Evolutionary conservation across 2,113 vertebrate species (phyloP), one percentile per base, ranked within the genome.

Genomic region (Corythornis vintsioides): DNA sequence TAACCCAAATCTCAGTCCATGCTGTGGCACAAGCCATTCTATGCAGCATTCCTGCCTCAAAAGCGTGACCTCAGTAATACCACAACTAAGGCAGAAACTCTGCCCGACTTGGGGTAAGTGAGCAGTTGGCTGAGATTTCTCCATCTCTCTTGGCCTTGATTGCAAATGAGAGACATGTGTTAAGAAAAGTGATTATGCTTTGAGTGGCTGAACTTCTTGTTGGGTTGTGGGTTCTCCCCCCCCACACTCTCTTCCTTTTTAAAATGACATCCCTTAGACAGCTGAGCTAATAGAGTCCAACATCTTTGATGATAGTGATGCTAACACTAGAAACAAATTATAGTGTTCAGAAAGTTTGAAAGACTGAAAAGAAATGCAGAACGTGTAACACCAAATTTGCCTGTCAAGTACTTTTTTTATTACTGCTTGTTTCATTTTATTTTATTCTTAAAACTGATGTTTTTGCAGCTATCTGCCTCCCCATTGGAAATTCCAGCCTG

Each of bases 341-440:
- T 48, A 97, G 97, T 97, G 97, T 97, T 98, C 97, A 97, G 95
- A 90, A 98, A 98, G 96, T 97, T 92, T 97, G 97, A 98, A 97
- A 93, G 96, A 96, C 97, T 97, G 93, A 95, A 96, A 95, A 97
- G 96, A 96, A 97, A 97, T 96, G 96, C 93, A 97, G 94, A 95
- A 95, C 1, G 83, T 96, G 66, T 86, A 98, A 97, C 97, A 97
- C 92, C 97, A 97, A 97, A 98, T 98, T 98, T 98, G 96, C 97
- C 98, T 98, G 98, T 98, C 97, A 98, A 96, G 93, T 77, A 88
- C 72, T 97, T 97, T 98, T 98, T 89, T 90, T 97, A 97, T 97
- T 97, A 95, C 92, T 91, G 93, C 96, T 97, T 97, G 93, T 96
- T 98, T 97, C 96, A 87, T 98, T 98, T 97, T 97, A 97, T 97